Conservation (phyloP, 53 echinoderm and acorn worm genomes). For the Apostichopus leukothele region DNA sequence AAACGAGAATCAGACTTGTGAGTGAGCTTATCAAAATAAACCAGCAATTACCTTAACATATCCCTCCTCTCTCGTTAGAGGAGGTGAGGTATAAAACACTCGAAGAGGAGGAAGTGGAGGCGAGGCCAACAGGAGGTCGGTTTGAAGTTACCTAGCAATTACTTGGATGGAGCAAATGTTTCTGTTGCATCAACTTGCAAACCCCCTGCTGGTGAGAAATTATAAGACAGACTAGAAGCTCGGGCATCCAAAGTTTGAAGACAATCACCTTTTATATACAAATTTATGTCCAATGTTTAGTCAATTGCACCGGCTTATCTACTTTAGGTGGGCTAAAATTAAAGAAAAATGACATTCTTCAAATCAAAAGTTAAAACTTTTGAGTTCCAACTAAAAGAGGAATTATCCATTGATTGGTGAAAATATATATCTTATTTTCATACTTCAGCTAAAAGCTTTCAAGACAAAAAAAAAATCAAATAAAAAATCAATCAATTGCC, state of each 20-base stretch:
- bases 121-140: not conserved
- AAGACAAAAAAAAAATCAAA: too few relatives aligned
- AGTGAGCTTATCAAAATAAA: constrained; percentile 28
- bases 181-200: not conserved
- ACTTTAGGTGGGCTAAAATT: too few relatives aligned
- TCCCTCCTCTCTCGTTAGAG: not conserved
- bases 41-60: not conserved
- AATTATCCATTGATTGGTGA: too few relatives aligned
- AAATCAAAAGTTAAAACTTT: too few relatives aligned
- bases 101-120: not conserved
- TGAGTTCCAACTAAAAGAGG: too few relatives aligned
- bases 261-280: not conserved
- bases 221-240: not conserved
- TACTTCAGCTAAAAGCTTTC: too few relatives aligned
- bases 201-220: constrained; percentile 11
- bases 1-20: constrained; percentile 3
- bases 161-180: not conserved
- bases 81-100: not conserved
- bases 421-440: too few relatives aligned
- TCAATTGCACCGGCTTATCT: too few relatives aligned
- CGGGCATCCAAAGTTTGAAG: not conserved
- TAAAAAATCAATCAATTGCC: too few relatives aligned
- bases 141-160: not conserved
- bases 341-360: too few relatives aligned
- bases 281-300: too few relatives aligned